Evolutionary conservation across 2,113 vertebrate species (phyloP).

Genomic region (Neotragus pygmaeus): DNA sequence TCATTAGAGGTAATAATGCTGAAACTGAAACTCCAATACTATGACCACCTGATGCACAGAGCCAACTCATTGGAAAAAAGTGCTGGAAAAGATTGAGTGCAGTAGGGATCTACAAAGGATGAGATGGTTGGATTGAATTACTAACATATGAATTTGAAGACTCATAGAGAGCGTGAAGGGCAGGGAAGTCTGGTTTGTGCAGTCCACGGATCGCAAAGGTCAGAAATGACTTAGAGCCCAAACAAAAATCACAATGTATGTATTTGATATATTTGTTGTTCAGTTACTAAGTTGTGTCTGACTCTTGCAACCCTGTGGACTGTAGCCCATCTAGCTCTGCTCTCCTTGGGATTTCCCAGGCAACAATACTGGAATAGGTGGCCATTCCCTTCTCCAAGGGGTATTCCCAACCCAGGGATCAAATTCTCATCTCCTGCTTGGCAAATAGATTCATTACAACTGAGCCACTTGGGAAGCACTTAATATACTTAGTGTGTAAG

Average conservation of each 20-base stretch:
- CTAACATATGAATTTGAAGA: neutral
- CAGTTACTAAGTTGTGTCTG: neutral
- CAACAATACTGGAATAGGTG: neutral
- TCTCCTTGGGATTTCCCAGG: neutral
- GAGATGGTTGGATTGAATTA: neutral
- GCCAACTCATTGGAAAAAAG: neutral
- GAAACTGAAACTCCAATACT: neutral
- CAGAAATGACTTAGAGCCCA: neutral
- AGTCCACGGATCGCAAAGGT: neutral
- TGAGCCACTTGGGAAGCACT: neutral
- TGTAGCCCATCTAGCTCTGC: neutral
- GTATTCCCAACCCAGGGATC: neutral
- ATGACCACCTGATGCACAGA: neutral
- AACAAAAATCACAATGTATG: neutral
- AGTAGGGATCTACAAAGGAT: neutral
- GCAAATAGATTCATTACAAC: neutral
- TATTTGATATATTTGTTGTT: neutral
- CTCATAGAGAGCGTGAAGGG: neutral
- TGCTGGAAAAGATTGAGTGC: neutral
- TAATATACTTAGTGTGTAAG: neutral
- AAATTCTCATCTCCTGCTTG: neutral
- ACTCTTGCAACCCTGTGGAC: fast-evolving
- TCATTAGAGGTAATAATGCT: neutral
- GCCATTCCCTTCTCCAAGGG: neutral
- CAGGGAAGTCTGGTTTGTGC: neutral